Conservation (phyloP, 2,113 vertebrate species). For the Charina bottae region DNA sequence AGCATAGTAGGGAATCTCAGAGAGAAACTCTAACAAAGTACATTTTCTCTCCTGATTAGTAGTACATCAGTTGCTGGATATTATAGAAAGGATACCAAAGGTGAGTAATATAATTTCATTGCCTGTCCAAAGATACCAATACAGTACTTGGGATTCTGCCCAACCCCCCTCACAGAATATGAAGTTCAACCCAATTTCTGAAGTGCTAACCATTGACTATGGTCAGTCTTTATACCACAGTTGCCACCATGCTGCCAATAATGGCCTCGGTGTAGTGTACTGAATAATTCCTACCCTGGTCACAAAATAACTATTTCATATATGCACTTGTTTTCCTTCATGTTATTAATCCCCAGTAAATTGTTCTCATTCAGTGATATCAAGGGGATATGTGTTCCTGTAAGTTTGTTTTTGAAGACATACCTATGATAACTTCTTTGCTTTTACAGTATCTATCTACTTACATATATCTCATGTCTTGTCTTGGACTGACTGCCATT, state of each 20-base stretch:
- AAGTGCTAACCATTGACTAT: not conserved
- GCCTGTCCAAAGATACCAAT: constrained; percentile 1
- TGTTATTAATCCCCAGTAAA: not conserved
- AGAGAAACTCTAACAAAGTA: not conserved
- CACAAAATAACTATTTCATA: not conserved
- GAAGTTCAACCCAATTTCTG: not conserved
- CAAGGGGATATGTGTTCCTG: not conserved
- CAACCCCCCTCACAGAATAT: not conserved
- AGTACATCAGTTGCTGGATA: not conserved
- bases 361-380: not conserved
- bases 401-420: not conserved
- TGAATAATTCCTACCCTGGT: not conserved
- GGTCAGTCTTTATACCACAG: not conserved
- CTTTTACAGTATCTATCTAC: not conserved
- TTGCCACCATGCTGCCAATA: not conserved
- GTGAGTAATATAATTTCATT: not conserved
- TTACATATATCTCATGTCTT: not conserved
- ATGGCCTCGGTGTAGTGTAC: not conserved
- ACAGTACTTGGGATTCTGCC: not conserved
- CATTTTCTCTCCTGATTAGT: not conserved
- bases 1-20: not conserved
- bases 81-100: not conserved
- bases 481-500: not conserved
- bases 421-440: not conserved
- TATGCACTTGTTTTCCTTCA: not conserved